Base-by-base conservation (phyloP, 2,888 invertebrate species). In the Adela reaumurella region DNA sequence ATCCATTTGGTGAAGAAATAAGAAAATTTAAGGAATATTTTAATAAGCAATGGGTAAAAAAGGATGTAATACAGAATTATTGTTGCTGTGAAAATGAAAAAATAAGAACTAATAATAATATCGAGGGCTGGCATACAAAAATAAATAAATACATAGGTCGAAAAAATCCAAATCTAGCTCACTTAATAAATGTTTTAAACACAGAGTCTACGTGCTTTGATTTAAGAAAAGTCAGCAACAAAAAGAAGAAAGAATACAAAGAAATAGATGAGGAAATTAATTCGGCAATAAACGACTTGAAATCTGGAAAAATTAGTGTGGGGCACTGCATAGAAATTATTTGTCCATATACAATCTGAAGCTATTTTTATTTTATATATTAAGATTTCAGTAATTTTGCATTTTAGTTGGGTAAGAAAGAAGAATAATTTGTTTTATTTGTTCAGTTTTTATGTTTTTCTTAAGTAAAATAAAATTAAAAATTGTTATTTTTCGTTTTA, bases 111-210 rank as follows among this genome's bases (percentile, higher is more conserved):
- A 24, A 24, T 24, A 24, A 24, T 24, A 8, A 46, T 19, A 17
- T 28, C 17, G 47, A 47, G 20, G 47, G 47, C 47, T 47, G 47
- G 43, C 43, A 42, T 18, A 24, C 43, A 47, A n/a, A n/a, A n/a
- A n/a, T n/a, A n/a, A 47, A 47, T 42, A 47, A 47, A 42, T 47
- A 47, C 47, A 47, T 47, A 47, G 42, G 47, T 47, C 47, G 47
- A 42, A 43, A 43, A 43, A 47, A 47, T 47, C 47, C 47, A 47
- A 47, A 24, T 47, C n/a, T 47, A 47, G 47, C 47, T 43, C 43
- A 47, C n/a, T 44, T 10, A 45, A 16, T 24, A 24, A 8, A 24
- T 24, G 24, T 24, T 24, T 24, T n/a, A n/a, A 24, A 24, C 24
- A 17, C 35, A 46, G 19, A 44, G 44, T 44, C 44, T 44, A 44